phyloP scores from a whole-genome alignment of 2,113 vertebrate genomes.

The Tetrax tetrax region DNA sequence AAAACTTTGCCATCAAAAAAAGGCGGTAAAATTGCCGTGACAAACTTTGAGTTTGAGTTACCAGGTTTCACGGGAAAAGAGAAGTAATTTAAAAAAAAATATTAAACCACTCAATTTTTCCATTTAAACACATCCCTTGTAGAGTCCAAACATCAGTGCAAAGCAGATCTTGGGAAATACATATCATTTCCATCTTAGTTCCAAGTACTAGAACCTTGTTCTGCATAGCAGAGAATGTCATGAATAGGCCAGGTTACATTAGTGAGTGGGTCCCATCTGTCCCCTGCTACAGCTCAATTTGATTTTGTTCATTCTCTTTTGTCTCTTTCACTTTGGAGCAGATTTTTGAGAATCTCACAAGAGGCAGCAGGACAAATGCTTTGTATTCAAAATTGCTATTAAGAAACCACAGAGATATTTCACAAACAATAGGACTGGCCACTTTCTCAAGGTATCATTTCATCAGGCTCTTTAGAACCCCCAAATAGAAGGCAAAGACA shows the following conservation, averaged over 20 bases:
- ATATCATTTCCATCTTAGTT: not conserved
- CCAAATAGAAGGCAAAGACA: conserved; percentile 61
- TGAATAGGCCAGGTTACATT: conserved; percentile 78
- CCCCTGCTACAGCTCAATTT: conserved; percentile 78
- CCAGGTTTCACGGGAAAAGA: not conserved
- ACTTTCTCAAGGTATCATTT: conserved; percentile 75
- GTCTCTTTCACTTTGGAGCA: conserved; percentile 76
- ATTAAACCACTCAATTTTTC: not conserved
- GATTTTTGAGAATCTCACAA: conserved; percentile 77
- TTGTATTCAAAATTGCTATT: conserved; percentile 66
- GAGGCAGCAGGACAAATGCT: conserved; percentile 70
- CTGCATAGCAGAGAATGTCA: conserved; percentile 23
- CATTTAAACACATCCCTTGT: not conserved
- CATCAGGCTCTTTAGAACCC: conserved; percentile 56
- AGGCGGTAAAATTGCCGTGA: fast-evolving
- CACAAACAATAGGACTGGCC: conserved; percentile 53
- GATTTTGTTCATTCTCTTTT: conserved; percentile 81
- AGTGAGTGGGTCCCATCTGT: conserved; percentile 86
- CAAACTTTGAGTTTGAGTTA: not conserved
- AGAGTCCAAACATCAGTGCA: not conserved
- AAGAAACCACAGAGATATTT: conserved; percentile 33
- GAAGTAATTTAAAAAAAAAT: not conserved
- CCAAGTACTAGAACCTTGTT: conserved; percentile 44
- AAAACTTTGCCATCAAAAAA: not conserved
- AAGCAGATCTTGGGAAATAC: not conserved